These are phyloP conservation scores for Liolophura sinensis DNA, from an alignment of 1,140 invertebrate genomes.

Conservation along the genomic window DNA sequence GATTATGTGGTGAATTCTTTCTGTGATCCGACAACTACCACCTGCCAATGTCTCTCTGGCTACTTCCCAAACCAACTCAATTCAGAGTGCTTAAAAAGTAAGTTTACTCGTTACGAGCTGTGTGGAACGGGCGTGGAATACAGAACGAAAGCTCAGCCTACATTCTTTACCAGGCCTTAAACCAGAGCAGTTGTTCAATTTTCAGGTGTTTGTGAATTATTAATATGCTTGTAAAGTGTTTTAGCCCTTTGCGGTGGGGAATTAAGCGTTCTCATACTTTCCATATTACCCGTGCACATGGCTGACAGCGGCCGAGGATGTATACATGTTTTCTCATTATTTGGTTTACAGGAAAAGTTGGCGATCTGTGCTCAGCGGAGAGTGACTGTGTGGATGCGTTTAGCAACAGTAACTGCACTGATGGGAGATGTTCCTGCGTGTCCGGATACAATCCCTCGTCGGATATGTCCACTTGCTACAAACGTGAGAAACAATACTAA, in stretches of 20 bases:
- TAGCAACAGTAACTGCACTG: conserved; percentile 20
- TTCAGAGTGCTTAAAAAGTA: conserved; percentile 2
- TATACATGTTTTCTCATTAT: no score
- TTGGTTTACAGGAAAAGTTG: conserved; percentile 9
- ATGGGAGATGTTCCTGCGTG: conserved; percentile 19
- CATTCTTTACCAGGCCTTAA: no score
- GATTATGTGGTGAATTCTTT: conserved; percentile 9
- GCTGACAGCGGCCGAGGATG: no score
- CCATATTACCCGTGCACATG: no score
- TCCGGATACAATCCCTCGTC: conserved; percentile 14
- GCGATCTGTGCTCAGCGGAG: conserved; percentile 4
- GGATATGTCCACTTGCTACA: conserved; percentile 12
- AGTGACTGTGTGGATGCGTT: conserved; percentile 17
- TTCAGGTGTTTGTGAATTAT: no score
- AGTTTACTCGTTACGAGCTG: neutral
- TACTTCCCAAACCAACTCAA: neutral
- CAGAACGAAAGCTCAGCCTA: no score
- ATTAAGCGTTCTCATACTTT: no score
- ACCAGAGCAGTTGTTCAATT: no score
- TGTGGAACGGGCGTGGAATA: no score
- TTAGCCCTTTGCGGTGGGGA: no score
- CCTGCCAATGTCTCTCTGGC: conserved; percentile 4
- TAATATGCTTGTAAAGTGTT: no score
- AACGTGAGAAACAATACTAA: no score
- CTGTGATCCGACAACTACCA: neutral